Evolutionary conservation across 2,888 invertebrate genomes (phyloP).

Genomic region (Caenorhabditis sulstoni): DNA sequence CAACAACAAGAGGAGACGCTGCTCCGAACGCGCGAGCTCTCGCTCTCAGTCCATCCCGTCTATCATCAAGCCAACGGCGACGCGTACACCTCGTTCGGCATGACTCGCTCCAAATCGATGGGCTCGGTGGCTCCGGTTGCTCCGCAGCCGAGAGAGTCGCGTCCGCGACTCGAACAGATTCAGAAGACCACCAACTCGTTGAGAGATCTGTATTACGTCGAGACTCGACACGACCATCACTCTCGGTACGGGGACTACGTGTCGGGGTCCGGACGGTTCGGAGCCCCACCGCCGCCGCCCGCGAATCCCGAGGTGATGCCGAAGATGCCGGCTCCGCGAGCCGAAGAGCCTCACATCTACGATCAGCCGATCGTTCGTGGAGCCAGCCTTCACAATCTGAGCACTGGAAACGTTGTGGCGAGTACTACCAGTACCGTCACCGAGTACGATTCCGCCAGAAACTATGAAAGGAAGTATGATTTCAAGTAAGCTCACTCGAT

Average conservation of each 20-base stretch:
- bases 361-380: conserved; percentile 26
- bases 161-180: conserved; percentile 23
- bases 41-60: conserved; percentile 39
- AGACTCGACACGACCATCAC: conserved; percentile 31
- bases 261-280: conserved; percentile 44
- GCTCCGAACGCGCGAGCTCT: conserved; percentile 30
- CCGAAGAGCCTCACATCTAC: conserved; percentile 27
- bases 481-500: conserved; percentile 25
- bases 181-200: conserved; percentile 40
- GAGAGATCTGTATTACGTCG: conserved; percentile 27
- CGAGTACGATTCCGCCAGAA: conserved; percentile 1
- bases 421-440: not conserved
- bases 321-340: conserved; percentile 18
- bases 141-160: not conserved
- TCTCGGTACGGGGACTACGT: conserved; percentile 45
- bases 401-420: too few relatives aligned
- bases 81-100: conserved; percentile 37
- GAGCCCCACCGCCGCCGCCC: conserved; percentile 18
- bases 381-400: not conserved
- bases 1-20: conserved; percentile 19
- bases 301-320: conserved; percentile 35
- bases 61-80: conserved; percentile 23
- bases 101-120: conserved; percentile 36
- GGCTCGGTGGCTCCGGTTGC: conserved; percentile 16
- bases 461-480: conserved; percentile 44